Evolutionary conservation across 2,113 vertebrate genomes (phyloP).

Genomic region (Percina caprodes): DNA sequence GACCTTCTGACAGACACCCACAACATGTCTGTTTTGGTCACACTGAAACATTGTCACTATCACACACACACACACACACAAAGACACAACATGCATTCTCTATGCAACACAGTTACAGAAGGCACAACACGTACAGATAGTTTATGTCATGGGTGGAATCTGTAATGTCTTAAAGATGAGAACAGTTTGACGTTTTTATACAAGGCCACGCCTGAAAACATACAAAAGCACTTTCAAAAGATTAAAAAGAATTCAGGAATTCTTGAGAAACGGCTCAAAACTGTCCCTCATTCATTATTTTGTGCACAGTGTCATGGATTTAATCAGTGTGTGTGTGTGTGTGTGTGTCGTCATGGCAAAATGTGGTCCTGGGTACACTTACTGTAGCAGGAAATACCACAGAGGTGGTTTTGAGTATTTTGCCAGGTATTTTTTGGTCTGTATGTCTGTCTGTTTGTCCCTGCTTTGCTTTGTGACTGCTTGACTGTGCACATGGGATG

Average conservation of each 20-base stretch:
- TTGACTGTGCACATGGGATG: too few species aligned
- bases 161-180: neutral
- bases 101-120: slow-evolving; percentile 24
- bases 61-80: slow-evolving; percentile 8
- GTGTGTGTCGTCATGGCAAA: too few species aligned
- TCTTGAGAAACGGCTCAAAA: neutral
- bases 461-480: too few species aligned
- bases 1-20: slow-evolving; percentile 39
- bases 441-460: too few species aligned
- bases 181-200: neutral
- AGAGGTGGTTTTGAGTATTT: too few species aligned
- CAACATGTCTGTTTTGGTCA: neutral
- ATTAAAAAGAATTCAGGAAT: neutral
- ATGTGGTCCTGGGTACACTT: too few species aligned
- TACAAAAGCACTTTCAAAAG: neutral
- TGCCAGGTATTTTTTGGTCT: too few species aligned
- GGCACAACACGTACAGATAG: neutral
- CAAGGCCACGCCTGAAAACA: slow-evolving; percentile 10
- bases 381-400: too few species aligned
- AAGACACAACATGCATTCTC: slow-evolving; percentile 39
- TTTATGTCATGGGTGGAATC: slow-evolving; percentile 8
- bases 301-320: neutral
- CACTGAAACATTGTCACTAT: neutral
- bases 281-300: too few species aligned
- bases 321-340: neutral